phyloP scores from a whole-genome alignment of 2,797 vertebrate genomes.

The Sebastiscus tertius region DNA sequence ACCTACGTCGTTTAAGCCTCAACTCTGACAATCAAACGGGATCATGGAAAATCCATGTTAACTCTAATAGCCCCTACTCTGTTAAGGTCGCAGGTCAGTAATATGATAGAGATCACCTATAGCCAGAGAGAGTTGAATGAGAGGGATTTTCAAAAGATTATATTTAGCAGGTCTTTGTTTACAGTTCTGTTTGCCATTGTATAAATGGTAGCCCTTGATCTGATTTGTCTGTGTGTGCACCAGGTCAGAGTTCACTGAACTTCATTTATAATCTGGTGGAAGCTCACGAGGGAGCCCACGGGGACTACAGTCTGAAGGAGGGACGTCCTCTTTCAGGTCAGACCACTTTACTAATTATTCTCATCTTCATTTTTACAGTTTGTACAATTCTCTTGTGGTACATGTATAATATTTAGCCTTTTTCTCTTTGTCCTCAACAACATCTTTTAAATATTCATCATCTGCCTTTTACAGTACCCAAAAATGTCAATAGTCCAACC shows the following conservation, averaged over 20 bases:
- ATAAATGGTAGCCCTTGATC: neutral
- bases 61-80: conserved; percentile 57
- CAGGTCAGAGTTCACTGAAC: conserved; percentile 76
- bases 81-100: conserved; percentile 76
- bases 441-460: no score
- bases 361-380: neutral
- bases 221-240: neutral
- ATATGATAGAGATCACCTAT: neutral
- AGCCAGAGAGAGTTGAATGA: neutral
- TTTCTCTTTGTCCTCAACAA: neutral
- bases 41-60: conserved; percentile 69
- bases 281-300: conserved; percentile 42
- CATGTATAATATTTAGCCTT: neutral
- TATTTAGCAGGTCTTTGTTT: neutral
- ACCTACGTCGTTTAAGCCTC: conserved; percentile 64
- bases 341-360: neutral
- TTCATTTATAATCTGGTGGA: conserved; percentile 72
- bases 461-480: neutral
- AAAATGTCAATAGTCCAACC: neutral
- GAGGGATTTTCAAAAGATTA: neutral
- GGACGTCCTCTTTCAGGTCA: conserved; percentile 71
- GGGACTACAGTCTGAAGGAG: conserved; percentile 61
- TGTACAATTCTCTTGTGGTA: neutral
- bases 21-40: conserved; percentile 58
- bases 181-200: neutral